Percentiles rank a stretch among this genome's conserved stretches.
Evolutionary conservation across 2,113 vertebrate species (phyloP).

Genomic region (Cyanoramphus novaezelandiae): DNA sequence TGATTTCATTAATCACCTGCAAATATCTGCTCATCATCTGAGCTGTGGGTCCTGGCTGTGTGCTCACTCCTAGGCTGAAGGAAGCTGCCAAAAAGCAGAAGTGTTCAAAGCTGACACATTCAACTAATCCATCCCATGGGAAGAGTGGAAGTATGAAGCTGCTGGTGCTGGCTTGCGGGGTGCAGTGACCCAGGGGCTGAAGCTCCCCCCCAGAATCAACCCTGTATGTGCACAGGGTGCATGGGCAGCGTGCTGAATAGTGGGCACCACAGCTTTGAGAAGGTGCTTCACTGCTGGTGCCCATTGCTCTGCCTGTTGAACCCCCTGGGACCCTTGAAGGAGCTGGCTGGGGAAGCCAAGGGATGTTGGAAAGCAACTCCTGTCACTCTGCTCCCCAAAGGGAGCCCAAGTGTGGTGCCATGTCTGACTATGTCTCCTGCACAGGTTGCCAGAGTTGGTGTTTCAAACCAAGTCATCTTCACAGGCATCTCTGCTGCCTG

Average conservation of each 20-base stretch:
- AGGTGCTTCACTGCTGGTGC: neutral
- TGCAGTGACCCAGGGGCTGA: neutral
- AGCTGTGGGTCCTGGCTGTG: neutral
- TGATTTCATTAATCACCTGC: slow-evolving; percentile 25
- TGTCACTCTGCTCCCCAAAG: neutral
- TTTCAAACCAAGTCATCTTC: accelerated
- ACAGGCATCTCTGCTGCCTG: neutral
- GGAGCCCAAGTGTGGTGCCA: neutral
- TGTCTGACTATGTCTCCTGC: neutral
- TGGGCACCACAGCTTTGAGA: accelerated
- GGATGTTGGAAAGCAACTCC: neutral
- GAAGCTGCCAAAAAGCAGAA: neutral
- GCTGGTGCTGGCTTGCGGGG: neutral
- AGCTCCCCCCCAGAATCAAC: neutral
- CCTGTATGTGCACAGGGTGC: accelerated
- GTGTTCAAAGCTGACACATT: neutral
- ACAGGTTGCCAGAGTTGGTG: accelerated
- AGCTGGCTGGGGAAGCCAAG: neutral
- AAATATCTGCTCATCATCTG: neutral
- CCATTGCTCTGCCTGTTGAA: neutral
- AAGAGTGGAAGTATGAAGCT: neutral
- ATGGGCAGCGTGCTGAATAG: accelerated
- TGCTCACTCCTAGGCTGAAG: accelerated
- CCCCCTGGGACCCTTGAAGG: accelerated
- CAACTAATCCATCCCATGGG: accelerated